phyloP scores from a whole-genome alignment of 37 sponge, comb jelly and placozoan genomes.

The Diacarnus erythraeanus region DNA sequence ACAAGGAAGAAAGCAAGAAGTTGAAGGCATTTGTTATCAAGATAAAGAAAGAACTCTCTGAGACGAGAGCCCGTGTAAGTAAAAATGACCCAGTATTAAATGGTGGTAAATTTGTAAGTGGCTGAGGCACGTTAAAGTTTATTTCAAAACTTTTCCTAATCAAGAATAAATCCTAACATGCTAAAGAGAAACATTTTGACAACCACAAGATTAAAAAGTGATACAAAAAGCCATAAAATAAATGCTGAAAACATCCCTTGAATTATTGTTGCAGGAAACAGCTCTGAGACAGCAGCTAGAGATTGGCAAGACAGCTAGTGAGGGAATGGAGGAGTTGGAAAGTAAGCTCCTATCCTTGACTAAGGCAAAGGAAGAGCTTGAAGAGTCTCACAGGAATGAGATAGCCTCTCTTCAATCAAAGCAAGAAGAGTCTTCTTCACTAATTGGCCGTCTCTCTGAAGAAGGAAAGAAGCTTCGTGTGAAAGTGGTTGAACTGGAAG shows the following conservation, averaged over 20 bases:
- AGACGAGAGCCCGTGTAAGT: conserved; percentile 26
- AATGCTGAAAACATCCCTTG: too few species aligned
- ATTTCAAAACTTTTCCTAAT: not conserved
- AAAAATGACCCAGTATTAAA: not conserved
- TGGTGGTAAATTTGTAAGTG: not conserved
- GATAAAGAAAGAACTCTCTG: conserved; percentile 76
- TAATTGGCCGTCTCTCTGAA: not conserved
- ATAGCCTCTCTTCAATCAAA: not conserved
- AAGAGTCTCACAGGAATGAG: not conserved
- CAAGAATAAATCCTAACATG: too few species aligned
- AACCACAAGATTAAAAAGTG: too few species aligned
- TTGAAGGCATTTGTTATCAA: conserved; percentile 68
- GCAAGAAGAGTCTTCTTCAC: not conserved
- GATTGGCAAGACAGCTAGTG: not conserved
- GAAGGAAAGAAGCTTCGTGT: conserved; percentile 5
- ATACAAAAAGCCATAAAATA: too few species aligned
- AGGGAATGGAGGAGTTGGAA: conserved; percentile 19
- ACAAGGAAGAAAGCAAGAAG: conserved; percentile 66
- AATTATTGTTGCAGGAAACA: conserved; percentile 20
- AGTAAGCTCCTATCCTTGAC: not conserved
- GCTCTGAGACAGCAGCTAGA: conserved; percentile 31
- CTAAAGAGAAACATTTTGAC: too few species aligned
- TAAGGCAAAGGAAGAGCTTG: conserved; percentile 9
- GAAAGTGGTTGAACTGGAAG: conserved; percentile 1
- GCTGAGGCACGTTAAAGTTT: not conserved